phyloP scores from a whole-genome alignment of 2,797 vertebrate species.

The Telmatherina bonti region DNA sequence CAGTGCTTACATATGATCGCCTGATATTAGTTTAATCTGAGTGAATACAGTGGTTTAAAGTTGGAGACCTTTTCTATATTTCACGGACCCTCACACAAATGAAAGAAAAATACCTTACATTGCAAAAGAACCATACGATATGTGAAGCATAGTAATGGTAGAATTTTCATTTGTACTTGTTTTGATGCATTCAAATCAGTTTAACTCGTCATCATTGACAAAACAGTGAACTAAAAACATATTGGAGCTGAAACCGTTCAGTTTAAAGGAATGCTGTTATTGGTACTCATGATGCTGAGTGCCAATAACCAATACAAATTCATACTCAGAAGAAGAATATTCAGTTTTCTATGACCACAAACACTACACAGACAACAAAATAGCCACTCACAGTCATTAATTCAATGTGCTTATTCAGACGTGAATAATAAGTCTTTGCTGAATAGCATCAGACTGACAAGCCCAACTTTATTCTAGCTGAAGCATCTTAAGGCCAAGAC shows the following conservation, averaged over 20 bases:
- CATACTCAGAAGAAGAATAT: too few species aligned
- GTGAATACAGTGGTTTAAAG: too few species aligned
- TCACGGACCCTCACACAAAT: too few species aligned
- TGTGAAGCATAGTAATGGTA: not conserved
- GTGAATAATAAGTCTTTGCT: conserved; percentile 31
- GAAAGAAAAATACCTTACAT: not conserved
- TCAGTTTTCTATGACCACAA: conserved; percentile 1
- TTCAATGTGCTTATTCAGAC: conserved; percentile 18
- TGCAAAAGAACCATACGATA: not conserved
- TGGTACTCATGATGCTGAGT: not conserved
- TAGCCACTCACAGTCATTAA: conserved; percentile 19
- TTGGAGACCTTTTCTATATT: too few species aligned
- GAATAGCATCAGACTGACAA: conserved; percentile 36
- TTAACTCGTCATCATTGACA: not conserved
- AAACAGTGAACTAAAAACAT: not conserved
- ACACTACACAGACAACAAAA: conserved; percentile 4
- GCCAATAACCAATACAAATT: not conserved
- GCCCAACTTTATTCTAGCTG: conserved; percentile 44
- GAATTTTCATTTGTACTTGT: not conserved
- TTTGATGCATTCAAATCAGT: not conserved
- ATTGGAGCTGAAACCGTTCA: too few species aligned
- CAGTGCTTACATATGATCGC: not conserved
- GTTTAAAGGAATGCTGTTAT: too few species aligned
- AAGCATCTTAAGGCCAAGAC: conserved; percentile 37
- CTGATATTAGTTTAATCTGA: too few species aligned